Conservation (phyloP, 2,113 vertebrate genomes). For the Okapia johnstoni region DNA sequence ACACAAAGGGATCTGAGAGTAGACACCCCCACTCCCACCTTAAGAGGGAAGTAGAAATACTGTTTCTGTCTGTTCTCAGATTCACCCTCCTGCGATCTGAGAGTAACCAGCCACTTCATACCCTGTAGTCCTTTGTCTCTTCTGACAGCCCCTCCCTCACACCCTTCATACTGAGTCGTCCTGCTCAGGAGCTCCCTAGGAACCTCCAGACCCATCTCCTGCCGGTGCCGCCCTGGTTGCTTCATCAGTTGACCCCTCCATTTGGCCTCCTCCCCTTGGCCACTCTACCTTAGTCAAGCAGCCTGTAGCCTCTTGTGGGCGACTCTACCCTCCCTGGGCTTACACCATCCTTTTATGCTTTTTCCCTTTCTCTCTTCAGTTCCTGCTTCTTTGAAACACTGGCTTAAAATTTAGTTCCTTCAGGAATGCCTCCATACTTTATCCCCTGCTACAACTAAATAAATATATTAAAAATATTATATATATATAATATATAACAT, state of each 20-base stretch:
- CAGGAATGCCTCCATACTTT: background rate
- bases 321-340: background rate
- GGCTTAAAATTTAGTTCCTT: background rate
- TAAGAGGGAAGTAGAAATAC: background rate
- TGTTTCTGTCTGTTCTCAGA: background rate
- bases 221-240: background rate
- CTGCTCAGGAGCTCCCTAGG: background rate
- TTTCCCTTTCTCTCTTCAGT: background rate
- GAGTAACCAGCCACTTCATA: background rate
- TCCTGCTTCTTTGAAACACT: background rate
- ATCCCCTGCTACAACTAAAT: background rate
- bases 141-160: background rate
- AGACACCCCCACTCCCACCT: background rate
- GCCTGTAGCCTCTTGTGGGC: background rate
- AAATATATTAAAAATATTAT: background rate
- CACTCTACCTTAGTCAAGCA: background rate
- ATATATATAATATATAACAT: background rate
- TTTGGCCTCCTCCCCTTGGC: background rate
- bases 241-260: background rate
- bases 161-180: background rate
- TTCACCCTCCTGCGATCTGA: background rate
- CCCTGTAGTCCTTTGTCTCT: background rate
- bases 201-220: background rate
- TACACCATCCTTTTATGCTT: background rate
- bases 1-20: background rate